Evolutionary conservation across 2,888 invertebrate species (phyloP).

Genomic region (Magallana nippona): DNA sequence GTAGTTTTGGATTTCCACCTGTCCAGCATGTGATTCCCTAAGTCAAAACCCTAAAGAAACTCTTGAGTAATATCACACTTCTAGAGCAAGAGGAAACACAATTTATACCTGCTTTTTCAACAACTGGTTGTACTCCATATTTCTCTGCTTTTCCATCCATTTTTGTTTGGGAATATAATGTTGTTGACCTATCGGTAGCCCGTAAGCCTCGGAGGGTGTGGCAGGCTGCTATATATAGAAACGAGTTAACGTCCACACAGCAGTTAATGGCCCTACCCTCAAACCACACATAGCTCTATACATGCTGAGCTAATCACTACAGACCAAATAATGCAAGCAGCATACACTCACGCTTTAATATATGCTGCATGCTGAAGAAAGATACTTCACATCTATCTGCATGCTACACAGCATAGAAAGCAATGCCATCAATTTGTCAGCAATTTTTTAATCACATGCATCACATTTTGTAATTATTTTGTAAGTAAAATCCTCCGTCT

Average conservation of each 20-base stretch:
- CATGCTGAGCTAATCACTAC: constrained; percentile 16
- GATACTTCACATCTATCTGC: background rate
- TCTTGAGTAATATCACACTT: constrained; percentile 26
- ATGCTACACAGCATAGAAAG: constrained; percentile 5
- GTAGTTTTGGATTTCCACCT: background rate
- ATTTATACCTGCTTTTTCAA: constrained; percentile 40
- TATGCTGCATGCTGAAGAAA: background rate
- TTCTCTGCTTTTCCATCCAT: constrained; percentile 44
- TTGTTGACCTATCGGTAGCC: constrained; percentile 42
- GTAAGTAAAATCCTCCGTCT: background rate
- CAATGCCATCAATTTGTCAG: background rate
- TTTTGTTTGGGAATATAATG: constrained; percentile 33
- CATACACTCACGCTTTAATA: too few species aligned
- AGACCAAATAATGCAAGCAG: background rate
- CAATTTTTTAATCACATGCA: background rate
- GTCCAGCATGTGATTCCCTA: background rate
- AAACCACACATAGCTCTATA: constrained; percentile 10
- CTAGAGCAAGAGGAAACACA: constrained; percentile 9
- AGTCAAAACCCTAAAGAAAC: background rate
- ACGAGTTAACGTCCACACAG: constrained; percentile 22
- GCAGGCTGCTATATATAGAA: constrained; percentile 38
- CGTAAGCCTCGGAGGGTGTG: constrained; percentile 36
- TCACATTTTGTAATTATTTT: background rate
- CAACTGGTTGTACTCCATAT: constrained; percentile 48
- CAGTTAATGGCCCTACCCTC: constrained; percentile 29